phyloP scores from a whole-genome alignment of 2,113 vertebrate genomes.

The Oncorhynchus clarkii region DNA sequence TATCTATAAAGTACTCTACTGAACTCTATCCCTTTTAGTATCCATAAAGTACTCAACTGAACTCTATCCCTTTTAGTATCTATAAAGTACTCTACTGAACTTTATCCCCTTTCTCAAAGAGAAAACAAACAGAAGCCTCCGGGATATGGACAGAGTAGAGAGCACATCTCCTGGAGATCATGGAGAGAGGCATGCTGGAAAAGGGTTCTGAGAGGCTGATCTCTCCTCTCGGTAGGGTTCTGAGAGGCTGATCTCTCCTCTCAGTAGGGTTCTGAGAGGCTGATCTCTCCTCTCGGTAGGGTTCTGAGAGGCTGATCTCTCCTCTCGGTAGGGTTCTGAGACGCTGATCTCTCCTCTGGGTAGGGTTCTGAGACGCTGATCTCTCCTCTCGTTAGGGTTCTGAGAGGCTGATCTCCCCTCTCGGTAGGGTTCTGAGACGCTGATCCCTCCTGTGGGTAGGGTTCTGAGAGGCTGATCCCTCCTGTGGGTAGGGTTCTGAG shows the following conservation, averaged over 20 bases:
- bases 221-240: conserved; percentile 15
- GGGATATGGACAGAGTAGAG: too few species aligned
- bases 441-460: conserved; percentile 10
- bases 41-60: too few species aligned
- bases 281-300: conserved; percentile 7
- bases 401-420: conserved; percentile 12
- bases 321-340: conserved; percentile 8
- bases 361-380: conserved; percentile 17
- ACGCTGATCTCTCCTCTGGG: conserved; percentile 1
- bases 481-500: conserved; percentile 8
- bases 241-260: conserved; percentile 21
- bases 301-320: conserved; percentile 24
- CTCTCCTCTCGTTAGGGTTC: conserved; percentile 18
- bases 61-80: too few species aligned
- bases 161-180: too few species aligned
- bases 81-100: too few species aligned
- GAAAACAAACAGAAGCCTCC: background rate
- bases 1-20: too few species aligned
- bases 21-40: too few species aligned
- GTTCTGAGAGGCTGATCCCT: conserved; percentile 25
- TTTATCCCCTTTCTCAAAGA: background rate
- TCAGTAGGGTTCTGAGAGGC: background rate
- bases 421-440: conserved; percentile 11
- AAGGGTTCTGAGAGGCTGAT: conserved; percentile 25
- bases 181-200: background rate